phyloP scores from a whole-genome alignment of 2,113 vertebrate species.

The Chloropsis hardwickii region DNA sequence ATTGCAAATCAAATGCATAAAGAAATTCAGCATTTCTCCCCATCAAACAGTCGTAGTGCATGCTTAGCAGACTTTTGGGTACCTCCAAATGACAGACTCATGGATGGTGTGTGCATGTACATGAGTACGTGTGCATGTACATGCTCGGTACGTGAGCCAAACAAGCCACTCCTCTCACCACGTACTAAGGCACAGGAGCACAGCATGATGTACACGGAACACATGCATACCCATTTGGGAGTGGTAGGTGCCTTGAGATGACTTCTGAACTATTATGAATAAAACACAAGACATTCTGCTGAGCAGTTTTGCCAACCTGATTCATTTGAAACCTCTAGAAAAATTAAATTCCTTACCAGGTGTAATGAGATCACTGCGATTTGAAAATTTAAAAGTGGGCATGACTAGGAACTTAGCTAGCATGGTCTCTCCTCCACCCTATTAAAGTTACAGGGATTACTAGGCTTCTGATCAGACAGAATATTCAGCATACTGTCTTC shows the following conservation, averaged over 20 bases:
- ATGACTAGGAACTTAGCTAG: not conserved
- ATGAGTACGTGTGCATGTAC: not conserved
- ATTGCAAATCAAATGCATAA: slow-evolving; percentile 40
- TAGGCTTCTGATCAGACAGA: not conserved
- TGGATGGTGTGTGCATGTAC: not conserved
- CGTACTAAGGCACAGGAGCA: not conserved
- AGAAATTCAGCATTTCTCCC: slow-evolving; percentile 2
- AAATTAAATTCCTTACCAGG: not conserved
- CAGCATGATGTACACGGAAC: not conserved
- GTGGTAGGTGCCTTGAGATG: slow-evolving; percentile 10
- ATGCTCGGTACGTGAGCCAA: not conserved
- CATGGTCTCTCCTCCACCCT: not conserved
- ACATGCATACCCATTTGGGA: slow-evolving; percentile 48
- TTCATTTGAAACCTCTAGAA: not conserved
- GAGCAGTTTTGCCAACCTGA: slow-evolving; percentile 4
- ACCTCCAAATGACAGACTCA: not conserved
- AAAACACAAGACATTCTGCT: slow-evolving; percentile 18
- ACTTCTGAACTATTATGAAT: slow-evolving; percentile 34
- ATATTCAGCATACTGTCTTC: not conserved
- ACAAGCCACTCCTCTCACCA: slow-evolving; percentile 30
- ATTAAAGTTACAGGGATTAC: not conserved
- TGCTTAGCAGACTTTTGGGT: slow-evolving; percentile 8
- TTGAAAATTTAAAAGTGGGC: not conserved
- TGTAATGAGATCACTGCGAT: not conserved
- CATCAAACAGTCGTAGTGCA: not conserved